Evolutionary conservation across 2,797 vertebrate genomes (phyloP).

Genomic region (Tinamus major): DNA sequence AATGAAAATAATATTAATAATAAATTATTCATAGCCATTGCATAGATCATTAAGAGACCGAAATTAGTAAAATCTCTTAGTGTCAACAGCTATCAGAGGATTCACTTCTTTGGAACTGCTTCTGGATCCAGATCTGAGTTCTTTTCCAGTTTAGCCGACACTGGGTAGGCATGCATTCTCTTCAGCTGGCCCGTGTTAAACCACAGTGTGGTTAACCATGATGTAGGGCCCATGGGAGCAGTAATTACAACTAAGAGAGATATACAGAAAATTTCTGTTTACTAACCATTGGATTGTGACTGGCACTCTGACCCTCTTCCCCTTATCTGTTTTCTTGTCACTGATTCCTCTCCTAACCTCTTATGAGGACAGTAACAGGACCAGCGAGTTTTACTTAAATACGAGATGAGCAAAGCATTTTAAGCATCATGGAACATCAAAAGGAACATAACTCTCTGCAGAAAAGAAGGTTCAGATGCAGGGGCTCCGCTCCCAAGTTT

Average conservation of each 20-base stretch:
- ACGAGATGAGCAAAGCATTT: background rate
- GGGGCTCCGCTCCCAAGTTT: background rate
- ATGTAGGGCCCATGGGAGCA: background rate
- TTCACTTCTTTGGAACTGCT: background rate
- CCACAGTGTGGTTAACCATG: background rate
- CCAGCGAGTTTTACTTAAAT: background rate
- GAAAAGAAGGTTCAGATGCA: background rate
- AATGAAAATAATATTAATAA: background rate
- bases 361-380: background rate
- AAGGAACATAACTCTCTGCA: background rate
- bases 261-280: background rate
- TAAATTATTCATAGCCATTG: background rate
- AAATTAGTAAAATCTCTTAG: background rate
- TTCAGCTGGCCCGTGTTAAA: background rate
- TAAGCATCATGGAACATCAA: background rate
- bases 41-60: background rate
- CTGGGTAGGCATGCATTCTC: accelerated
- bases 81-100: background rate
- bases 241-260: background rate
- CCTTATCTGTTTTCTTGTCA: background rate
- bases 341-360: background rate
- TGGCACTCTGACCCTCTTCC: background rate
- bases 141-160: accelerated
- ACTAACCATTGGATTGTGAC: background rate
- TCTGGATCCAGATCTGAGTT: background rate